phyloP scores from a whole-genome alignment of 2,113 vertebrate species.

The Pimephales promelas region DNA sequence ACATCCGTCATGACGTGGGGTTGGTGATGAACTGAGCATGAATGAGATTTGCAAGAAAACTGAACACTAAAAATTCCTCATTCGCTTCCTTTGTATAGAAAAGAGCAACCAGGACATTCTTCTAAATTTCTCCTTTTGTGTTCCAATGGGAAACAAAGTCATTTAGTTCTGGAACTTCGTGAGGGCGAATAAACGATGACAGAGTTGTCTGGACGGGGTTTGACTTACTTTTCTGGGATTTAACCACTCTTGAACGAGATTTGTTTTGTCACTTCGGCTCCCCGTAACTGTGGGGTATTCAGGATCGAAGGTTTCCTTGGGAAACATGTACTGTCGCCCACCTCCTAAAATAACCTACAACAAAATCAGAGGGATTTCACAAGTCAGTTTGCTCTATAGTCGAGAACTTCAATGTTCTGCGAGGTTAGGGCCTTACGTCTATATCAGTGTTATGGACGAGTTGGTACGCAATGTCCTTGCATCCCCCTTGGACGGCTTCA shows the following conservation, averaged over 20 bases:
- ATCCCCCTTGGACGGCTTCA: constrained; percentile 64
- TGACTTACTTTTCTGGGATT: constrained; percentile 67
- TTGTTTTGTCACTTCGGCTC: constrained; percentile 63
- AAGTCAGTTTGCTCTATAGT: background rate
- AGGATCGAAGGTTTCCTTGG: constrained; percentile 60
- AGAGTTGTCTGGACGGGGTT: background rate
- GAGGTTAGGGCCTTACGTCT: constrained; percentile 68
- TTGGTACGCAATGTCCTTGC: constrained; percentile 78
- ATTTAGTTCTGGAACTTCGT: background rate
- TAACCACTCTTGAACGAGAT: constrained; percentile 74
- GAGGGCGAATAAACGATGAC: no score
- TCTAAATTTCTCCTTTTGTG: background rate
- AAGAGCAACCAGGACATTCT: background rate
- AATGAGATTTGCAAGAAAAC: no score
- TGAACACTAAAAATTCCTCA: no score
- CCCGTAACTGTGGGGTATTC: constrained; percentile 66
- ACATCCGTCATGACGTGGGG: background rate
- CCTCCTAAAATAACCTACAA: constrained; percentile 81
- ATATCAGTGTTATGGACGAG: constrained; percentile 79
- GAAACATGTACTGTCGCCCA: constrained; percentile 79
- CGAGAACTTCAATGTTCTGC: background rate
- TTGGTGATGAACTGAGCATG: background rate
- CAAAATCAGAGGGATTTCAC: background rate
- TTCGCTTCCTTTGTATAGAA: no score
- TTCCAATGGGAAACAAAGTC: no score